Evolutionary conservation across 2,888 invertebrate genomes (phyloP).

Genomic region (Apoderus coryli): DNA sequence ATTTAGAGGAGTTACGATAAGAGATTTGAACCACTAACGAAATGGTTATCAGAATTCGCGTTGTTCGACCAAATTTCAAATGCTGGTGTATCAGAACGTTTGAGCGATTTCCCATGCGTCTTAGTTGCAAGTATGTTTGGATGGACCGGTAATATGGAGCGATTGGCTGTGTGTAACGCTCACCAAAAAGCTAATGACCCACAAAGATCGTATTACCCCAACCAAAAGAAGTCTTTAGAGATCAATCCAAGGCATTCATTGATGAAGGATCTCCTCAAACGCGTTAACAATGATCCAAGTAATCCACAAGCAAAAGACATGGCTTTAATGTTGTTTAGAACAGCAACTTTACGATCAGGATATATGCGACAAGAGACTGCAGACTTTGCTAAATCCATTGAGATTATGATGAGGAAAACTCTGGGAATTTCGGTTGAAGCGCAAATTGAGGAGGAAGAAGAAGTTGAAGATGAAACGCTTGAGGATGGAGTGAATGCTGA

Average conservation of each 20-base stretch:
- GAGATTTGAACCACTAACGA: conserved; percentile 76
- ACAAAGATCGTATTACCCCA: conserved; percentile 74
- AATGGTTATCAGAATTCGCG: conserved; percentile 72
- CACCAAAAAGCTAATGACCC: conserved; percentile 92
- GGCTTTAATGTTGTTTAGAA: conserved; percentile 80
- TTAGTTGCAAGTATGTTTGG: conserved; percentile 93
- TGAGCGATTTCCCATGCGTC: conserved; percentile 88
- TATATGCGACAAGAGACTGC: conserved; percentile 77
- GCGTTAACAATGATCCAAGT: conserved; percentile 62
- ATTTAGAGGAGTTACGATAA: conserved; percentile 59
- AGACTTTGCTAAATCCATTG: conserved; percentile 82
- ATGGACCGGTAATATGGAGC: conserved; percentile 99
- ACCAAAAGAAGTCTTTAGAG: conserved; percentile 93
- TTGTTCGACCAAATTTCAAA: conserved; percentile 67
- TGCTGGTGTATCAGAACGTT: conserved; percentile 72
- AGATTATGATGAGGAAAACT: conserved; percentile 70
- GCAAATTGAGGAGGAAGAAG: conserved; percentile 34
- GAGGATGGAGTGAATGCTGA: conserved; percentile 33
- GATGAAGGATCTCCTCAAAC: conserved; percentile 74
- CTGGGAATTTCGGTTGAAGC: conserved; percentile 69
- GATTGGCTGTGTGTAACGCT: conserved; percentile 87
- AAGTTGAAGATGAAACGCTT: conserved; percentile 33
- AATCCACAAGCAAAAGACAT: conserved; percentile 70
- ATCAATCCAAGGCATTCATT: conserved; percentile 96
- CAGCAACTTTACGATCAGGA: conserved; percentile 89